A percentile compares a stretch with the other conserved stretches of the same genome.
Evolutionary conservation across 2,888 invertebrate genomes (phyloP).

Genomic region (Dasysyrphus albostriatus): DNA sequence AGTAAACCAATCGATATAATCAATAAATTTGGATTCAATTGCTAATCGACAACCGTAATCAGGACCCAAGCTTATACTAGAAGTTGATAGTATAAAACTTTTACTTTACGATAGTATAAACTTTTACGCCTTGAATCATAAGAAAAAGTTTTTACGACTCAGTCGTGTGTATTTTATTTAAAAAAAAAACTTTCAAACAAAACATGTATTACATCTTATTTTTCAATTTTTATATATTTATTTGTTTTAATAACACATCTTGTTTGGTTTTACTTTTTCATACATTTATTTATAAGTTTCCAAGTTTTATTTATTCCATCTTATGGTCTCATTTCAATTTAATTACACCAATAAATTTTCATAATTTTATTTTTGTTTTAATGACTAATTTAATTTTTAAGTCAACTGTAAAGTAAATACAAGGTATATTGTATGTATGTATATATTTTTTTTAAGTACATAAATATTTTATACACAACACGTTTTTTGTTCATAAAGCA

Average conservation of each 20-base stretch:
- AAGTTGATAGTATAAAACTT: too few relatives aligned
- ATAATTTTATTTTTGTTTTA: constrained; percentile 37
- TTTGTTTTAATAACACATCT: constrained; percentile 64
- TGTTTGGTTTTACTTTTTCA: constrained; percentile 35
- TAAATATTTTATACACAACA: constrained; percentile 8
- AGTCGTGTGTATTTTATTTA: neutral
- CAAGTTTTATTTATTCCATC: constrained; percentile 20
- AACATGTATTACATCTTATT: constrained; percentile 27
- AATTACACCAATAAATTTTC: constrained; percentile 61
- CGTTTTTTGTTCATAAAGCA: constrained; percentile 6
- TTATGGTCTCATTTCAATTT: constrained; percentile 54
- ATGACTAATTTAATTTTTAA: constrained; percentile 40
- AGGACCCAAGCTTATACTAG: too few relatives aligned
- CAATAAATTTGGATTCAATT: too few relatives aligned
- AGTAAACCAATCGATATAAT: too few relatives aligned
- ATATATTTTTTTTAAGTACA: neutral
- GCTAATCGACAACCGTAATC: too few relatives aligned
- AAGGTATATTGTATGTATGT: neutral
- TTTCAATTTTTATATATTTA: constrained; percentile 62
- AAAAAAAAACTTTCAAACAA: neutral
- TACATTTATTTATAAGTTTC: constrained; percentile 61
- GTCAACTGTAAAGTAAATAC: constrained; percentile 33
- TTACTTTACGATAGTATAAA: too few relatives aligned
- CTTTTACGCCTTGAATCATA: too few relatives aligned
- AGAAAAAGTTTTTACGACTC: neutral